Percentiles rank a stretch among this genome's conserved stretches.
These are phyloP conservation scores for Callocephalon fimbriatum DNA, from an alignment of 2,113 vertebrate genomes.

Conservation along the genomic window DNA sequence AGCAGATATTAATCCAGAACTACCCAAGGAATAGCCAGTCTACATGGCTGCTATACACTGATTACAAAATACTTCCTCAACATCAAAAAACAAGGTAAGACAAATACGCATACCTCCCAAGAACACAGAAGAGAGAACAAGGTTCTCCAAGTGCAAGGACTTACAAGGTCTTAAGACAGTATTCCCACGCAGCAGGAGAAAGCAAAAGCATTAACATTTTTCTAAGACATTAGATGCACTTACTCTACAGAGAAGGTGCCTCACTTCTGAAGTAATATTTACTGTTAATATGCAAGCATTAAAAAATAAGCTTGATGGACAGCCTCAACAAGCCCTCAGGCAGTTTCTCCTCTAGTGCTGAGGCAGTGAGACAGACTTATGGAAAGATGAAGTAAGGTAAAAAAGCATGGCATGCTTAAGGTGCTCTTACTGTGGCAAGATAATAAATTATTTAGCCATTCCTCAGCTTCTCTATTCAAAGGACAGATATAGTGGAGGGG, in stretches of 20 bases:
- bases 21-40: not conserved
- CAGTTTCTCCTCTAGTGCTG: not conserved
- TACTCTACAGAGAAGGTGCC: not conserved
- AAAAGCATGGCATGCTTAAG: not conserved
- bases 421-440: not conserved
- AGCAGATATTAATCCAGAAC: not conserved
- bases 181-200: rapidly evolving
- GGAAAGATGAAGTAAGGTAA: not conserved
- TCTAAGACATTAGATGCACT: not conserved
- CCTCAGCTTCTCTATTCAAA: not conserved
- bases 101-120: not conserved
- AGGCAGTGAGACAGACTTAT: not conserved
- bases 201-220: not conserved
- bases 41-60: not conserved
- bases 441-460: not conserved
- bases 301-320: not conserved
- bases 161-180: not conserved
- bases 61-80: not conserved
- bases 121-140: not conserved
- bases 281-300: not conserved
- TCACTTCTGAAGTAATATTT: not conserved
- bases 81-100: not conserved
- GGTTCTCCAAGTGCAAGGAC: not conserved
- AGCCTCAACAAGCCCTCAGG: not conserved
- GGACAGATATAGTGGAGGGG: not conserved